A percentile compares a stretch with the other conserved stretches of the same genome.
Evolutionary conservation across 1,140 invertebrate species (phyloP).

Genomic region (Archivesica marissinica): DNA sequence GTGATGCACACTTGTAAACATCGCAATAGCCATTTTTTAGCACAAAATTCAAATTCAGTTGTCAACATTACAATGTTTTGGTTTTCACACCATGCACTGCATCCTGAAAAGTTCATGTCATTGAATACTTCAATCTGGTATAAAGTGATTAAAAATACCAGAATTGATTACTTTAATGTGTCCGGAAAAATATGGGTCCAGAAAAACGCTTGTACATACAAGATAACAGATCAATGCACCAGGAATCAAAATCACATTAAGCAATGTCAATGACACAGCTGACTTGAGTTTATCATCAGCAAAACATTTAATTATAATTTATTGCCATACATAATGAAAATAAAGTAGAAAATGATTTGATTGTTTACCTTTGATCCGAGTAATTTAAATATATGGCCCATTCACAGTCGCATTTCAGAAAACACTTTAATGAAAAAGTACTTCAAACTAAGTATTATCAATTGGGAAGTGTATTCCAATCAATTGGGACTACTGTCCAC

Average conservation of each 20-base stretch:
- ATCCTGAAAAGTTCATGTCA: no score
- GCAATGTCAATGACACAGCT: background rate
- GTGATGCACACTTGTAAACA: no score
- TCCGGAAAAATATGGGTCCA: no score
- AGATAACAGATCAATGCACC: no score
- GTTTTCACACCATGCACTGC: no score
- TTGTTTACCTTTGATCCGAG: conserved; percentile 37
- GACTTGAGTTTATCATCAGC: background rate
- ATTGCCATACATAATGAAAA: conserved; percentile 26
- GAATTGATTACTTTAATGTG: no score
- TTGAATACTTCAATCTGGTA: no score
- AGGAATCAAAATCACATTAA: conserved; percentile 5
- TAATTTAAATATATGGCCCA: conserved; percentile 13
- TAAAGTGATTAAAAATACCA: no score
- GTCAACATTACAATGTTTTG: no score
- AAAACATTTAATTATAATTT: background rate
- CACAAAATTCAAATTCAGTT: no score
- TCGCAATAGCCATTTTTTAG: no score
- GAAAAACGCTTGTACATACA: no score
- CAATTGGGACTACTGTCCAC: background rate
- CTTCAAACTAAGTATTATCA: conserved; percentile 22
- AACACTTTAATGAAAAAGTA: background rate
- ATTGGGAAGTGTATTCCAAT: conserved; percentile 13
- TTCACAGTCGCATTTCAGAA: background rate
- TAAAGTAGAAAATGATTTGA: conserved; percentile 24